Percentiles rank a stretch among this genome's conserved stretches.
phyloP scores from a whole-genome alignment of 1,140 invertebrate species.

The Heliconius hewitsoni region DNA sequence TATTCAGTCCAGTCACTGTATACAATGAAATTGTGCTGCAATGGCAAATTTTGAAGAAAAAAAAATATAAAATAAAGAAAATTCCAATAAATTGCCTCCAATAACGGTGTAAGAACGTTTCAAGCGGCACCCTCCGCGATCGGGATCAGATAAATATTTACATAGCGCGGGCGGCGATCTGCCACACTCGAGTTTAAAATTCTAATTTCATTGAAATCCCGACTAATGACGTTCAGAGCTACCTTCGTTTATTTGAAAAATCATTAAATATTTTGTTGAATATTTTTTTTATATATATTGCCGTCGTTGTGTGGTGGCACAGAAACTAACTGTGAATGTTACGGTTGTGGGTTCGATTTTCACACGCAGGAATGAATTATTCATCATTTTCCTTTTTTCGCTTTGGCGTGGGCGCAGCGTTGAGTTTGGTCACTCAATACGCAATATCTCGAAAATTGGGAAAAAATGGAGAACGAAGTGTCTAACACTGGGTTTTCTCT shows the following conservation, averaged over 20 bases:
- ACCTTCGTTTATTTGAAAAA: conserved; percentile 22
- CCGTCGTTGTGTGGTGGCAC: too few relatives aligned
- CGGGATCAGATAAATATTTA: conserved; percentile 58
- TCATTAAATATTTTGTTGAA: conserved; percentile 21
- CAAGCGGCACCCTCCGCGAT: conserved; percentile 43
- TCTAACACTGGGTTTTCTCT: too few relatives aligned
- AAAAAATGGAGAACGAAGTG: too few relatives aligned
- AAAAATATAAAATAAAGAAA: neutral
- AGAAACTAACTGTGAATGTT: too few relatives aligned
- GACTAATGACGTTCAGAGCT: conserved; percentile 43
- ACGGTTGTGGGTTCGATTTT: too few relatives aligned
- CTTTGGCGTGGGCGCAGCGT: too few relatives aligned
- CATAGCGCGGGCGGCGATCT: conserved; percentile 51
- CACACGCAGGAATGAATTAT: too few relatives aligned
- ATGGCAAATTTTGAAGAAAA: neutral
- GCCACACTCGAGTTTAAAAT: conserved; percentile 56
- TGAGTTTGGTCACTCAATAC: too few relatives aligned
- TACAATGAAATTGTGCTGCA: neutral
- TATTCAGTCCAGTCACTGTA: too few relatives aligned
- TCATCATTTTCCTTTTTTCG: too few relatives aligned
- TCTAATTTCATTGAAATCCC: conserved; percentile 58
- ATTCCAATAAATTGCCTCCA: neutral
- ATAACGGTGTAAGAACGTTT: conserved; percentile 37
- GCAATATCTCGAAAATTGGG: too few relatives aligned
- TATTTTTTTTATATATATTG: too few relatives aligned